Percentiles rank a stretch among this genome's conserved stretches.
Evolutionary conservation across 2,888 invertebrate genomes (phyloP).

Genomic region (Conops quadrifasciatus): DNA sequence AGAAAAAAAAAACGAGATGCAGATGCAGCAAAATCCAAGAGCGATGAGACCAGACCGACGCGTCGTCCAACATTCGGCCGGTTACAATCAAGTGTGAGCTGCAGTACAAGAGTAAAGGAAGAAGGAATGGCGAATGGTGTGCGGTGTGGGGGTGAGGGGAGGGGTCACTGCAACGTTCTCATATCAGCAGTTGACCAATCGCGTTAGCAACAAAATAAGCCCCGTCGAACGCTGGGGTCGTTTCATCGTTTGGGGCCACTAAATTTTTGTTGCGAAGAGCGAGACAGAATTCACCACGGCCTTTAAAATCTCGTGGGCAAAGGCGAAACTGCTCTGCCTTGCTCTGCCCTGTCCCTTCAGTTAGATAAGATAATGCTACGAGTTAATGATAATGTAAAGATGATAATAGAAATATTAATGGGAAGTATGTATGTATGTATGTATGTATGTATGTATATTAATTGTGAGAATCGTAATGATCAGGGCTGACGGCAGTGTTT

Average conservation of each 20-base stretch:
- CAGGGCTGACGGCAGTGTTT: background rate
- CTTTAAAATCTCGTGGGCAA: conserved; percentile 12
- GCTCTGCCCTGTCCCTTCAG: too few relatives aligned
- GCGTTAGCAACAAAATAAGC: conserved; percentile 31
- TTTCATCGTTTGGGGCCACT: background rate
- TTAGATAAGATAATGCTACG: too few relatives aligned
- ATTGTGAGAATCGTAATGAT: background rate
- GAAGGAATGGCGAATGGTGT: too few relatives aligned
- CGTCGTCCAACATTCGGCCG: too few relatives aligned
- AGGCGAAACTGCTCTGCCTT: conserved; percentile 11
- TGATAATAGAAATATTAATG: background rate
- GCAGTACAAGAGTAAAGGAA: too few relatives aligned
- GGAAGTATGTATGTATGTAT: background rate
- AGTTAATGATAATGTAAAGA: conserved; percentile 31
- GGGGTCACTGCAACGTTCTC: conserved; percentile 22
- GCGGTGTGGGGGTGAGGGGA: too few relatives aligned
- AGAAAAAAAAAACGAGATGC: too few relatives aligned
- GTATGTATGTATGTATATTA: background rate
- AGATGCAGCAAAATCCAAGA: conserved; percentile 24
- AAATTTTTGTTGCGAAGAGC: conserved; percentile 4
- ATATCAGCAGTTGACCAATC: conserved; percentile 36
- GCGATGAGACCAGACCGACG: background rate
- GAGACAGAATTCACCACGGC: conserved; percentile 13
- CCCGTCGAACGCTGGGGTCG: background rate
- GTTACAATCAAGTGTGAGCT: too few relatives aligned